Evolutionary conservation across 92 coral and sea anemone genomes (phyloP).

Genomic region (Palythoa grandis): DNA sequence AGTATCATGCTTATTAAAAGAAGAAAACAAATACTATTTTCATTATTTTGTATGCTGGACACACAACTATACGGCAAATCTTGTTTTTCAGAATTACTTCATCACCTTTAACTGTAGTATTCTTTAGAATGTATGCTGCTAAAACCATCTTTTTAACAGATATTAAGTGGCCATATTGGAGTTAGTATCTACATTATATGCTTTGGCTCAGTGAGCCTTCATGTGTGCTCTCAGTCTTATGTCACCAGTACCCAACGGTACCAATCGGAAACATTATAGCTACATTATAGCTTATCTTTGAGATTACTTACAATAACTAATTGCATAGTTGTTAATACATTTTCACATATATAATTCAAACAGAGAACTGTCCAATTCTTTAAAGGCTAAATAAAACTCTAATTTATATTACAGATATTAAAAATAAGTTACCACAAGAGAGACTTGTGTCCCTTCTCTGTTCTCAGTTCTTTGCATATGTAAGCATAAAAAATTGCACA

Average conservation of each 20-base stretch:
- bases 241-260: background rate
- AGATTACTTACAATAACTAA: background rate
- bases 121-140: background rate
- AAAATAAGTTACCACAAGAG: conserved; percentile 42
- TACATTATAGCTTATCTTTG: background rate
- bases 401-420: conserved; percentile 38
- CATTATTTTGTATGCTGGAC: too few relatives aligned
- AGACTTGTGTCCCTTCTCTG: conserved; percentile 6
- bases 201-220: background rate
- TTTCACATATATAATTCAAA: conserved; percentile 13
- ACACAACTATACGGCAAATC: too few relatives aligned
- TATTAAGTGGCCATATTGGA: background rate
- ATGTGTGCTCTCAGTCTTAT: background rate
- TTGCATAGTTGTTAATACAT: conserved; percentile 8
- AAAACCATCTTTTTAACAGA: background rate
- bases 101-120: background rate
- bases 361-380: conserved; percentile 10
- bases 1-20: background rate
- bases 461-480: conserved; percentile 23
- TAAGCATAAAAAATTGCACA: conserved; percentile 11
- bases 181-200: background rate
- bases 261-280: background rate
- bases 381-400: conserved; percentile 18
- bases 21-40: background rate
- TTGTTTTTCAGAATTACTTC: background rate